phyloP scores from a whole-genome alignment of 1,140 invertebrate genomes.

The Neotoxoptera formosana region DNA sequence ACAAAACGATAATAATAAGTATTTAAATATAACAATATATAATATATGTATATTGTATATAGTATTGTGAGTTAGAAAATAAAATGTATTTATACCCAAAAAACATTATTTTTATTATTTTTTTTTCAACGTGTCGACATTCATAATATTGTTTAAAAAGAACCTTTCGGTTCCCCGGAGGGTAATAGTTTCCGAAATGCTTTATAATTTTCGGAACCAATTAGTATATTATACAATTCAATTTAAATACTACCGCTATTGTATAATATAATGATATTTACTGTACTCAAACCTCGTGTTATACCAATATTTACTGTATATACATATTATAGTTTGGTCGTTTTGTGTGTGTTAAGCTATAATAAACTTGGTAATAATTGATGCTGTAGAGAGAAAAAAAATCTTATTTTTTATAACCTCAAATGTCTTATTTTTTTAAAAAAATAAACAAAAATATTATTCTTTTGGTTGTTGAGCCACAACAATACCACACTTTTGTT shows the following conservation, averaged over 20 bases:
- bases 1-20: not conserved
- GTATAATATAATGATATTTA: not conserved
- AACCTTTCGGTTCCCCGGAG: not conserved
- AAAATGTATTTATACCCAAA: not conserved
- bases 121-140: not conserved
- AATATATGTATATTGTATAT: no score
- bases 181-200: not conserved
- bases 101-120: not conserved
- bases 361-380: not conserved
- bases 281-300: not conserved
- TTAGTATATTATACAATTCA: not conserved
- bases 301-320: not conserved
- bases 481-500: not conserved
- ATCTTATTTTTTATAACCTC: not conserved
- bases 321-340: not conserved
- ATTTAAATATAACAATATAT: not conserved
- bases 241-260: not conserved
- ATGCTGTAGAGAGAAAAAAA: not conserved
- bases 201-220: conserved; percentile 9
- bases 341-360: not conserved
- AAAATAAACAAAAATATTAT: not conserved
- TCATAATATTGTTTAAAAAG: not conserved
- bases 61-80: not conserved
- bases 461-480: not conserved
- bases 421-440: not conserved